phyloP scores from a whole-genome alignment of 1,140 invertebrate species.

The Panulirus ornatus region DNA sequence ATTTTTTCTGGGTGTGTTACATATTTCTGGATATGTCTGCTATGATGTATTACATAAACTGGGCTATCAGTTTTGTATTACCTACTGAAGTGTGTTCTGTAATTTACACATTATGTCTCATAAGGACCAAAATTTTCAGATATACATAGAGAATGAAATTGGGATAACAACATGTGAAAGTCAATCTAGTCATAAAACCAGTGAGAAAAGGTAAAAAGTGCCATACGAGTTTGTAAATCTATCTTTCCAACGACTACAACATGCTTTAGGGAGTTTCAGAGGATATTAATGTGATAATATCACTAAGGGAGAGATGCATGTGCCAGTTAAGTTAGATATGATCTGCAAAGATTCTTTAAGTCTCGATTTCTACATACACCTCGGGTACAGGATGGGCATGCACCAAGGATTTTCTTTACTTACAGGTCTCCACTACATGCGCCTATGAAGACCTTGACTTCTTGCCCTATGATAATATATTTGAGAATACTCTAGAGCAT shows the following conservation, averaged over 20 bases:
- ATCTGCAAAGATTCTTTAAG: neutral
- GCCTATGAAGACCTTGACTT: neutral
- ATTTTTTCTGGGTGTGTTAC: no score
- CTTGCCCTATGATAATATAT: neutral
- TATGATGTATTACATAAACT: no score
- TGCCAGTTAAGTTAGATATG: neutral
- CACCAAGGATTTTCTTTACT: neutral
- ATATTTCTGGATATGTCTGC: no score
- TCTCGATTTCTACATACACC: neutral
- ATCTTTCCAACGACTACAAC: neutral
- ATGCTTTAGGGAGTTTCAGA: neutral
- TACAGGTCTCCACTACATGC: neutral
- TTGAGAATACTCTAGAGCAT: neutral
- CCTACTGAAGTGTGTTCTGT: no score
- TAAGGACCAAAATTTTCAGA: no score
- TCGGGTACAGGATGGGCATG: neutral
- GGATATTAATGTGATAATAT: neutral
- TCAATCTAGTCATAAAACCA: no score
- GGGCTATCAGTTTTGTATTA: no score
- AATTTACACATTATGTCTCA: no score
- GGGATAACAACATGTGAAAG: no score
- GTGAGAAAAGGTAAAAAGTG: no score
- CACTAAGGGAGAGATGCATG: neutral
- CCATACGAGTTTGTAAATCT: no score
- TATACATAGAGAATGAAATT: no score